Evolutionary conservation across 37 sponge, comb jelly and placozoan species (phyloP), one percentile per base, ranked within the genome.

Genomic region (Chondrosia reniformis): DNA sequence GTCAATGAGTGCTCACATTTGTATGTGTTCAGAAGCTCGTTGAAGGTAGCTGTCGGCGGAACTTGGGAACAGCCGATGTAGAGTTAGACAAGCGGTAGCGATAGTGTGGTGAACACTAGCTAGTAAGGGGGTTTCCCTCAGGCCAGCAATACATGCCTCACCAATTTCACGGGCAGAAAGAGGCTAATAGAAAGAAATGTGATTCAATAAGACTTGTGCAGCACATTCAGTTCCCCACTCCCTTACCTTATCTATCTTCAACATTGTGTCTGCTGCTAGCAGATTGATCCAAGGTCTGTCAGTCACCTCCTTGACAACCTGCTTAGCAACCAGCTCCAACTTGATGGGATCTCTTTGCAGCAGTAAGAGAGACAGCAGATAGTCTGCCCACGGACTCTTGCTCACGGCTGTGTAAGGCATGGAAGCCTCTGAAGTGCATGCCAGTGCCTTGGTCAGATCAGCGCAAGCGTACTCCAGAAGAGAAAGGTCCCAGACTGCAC

Each of bases 301-400:
- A 8, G 32, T 66, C 38, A 66, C 67, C 30, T 66, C 67, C 67
- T 66, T 66, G 39, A 66, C 67, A 6, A 34, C 39, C 36, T 66
- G 39, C 38, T 66, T 66, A 17, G 67, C 30, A 66, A 66, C 67
- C 67, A 34, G 32, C 13, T 30, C 32, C 8, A 66, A 21, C 39
- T 31, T 66, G 67, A 19, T 39, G 36, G 39, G 67, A 17, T 66
- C 30, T 39, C 36, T 66, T 28, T 39, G 7, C 33, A 66, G 67
- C 4, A 28, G 5, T 39, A 66, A 19, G 31, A 31, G 30, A 17
- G 67, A 36, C 33, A 66, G 38, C 21, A 66, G 30, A 39, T 66
- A 66, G 36, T 66, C 67, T 17, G 6, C 39, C 67, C 67, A 66
- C 5, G 39, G 67, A 12, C 31, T 36, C 38, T 66, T 39, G 4